Evolutionary conservation across 2,797 vertebrate genomes (phyloP).

Genomic region (Carduelis carduelis): DNA sequence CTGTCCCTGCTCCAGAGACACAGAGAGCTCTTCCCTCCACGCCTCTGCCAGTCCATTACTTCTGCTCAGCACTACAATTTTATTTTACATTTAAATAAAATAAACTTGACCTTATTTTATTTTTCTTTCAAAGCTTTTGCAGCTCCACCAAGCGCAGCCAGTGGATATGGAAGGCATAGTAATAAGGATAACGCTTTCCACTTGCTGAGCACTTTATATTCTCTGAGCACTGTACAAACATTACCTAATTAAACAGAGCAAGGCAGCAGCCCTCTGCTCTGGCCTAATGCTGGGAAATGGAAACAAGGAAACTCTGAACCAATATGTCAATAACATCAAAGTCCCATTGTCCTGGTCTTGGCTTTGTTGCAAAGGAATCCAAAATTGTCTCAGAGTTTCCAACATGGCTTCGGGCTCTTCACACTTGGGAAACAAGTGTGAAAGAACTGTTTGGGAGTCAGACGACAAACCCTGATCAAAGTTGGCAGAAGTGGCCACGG

Average conservation of each 20-base stretch:
- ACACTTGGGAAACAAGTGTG: slow-evolving; percentile 56
- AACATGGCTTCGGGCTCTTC: slow-evolving; percentile 40
- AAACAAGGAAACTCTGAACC: slow-evolving; percentile 60
- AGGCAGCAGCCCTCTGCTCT: slow-evolving; percentile 34
- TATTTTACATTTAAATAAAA: slow-evolving; percentile 44
- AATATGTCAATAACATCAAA: slow-evolving; percentile 65
- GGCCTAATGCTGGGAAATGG: slow-evolving; percentile 55
- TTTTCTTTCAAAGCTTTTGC: slow-evolving; percentile 21
- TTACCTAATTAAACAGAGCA: slow-evolving; percentile 61
- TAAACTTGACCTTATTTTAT: slow-evolving; percentile 35
- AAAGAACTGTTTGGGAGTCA: slow-evolving; percentile 31
- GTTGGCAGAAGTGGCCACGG: slow-evolving; percentile 54
- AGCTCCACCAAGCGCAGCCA: not conserved
- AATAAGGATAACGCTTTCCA: slow-evolving; percentile 52
- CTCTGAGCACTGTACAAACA: slow-evolving; percentile 58
- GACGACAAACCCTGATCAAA: slow-evolving; percentile 55
- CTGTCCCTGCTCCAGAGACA: not conserved
- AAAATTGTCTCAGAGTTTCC: slow-evolving; percentile 56
- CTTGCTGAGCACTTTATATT: slow-evolving; percentile 59
- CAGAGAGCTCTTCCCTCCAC: not conserved
- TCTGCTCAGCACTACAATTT: not conserved
- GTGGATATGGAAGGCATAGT: slow-evolving; percentile 34
- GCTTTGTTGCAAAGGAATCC: slow-evolving; percentile 61
- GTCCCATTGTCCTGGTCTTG: slow-evolving; percentile 58
- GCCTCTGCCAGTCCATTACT: not conserved